Evolutionary conservation across 2,888 invertebrate genomes (phyloP).

Genomic region (Geotrupes spiniger): DNA sequence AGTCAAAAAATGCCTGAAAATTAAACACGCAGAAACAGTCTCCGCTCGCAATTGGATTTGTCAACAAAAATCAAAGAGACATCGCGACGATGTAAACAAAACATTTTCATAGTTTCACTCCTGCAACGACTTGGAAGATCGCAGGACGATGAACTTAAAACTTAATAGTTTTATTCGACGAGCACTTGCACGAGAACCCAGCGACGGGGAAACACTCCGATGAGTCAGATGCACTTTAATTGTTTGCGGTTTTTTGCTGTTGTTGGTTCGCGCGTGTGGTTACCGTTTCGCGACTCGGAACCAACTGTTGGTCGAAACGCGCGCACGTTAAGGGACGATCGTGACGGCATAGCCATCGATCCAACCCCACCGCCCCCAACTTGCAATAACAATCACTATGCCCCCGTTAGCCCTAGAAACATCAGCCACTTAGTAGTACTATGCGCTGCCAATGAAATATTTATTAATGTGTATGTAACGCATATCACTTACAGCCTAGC

Average conservation of each 20-base stretch:
- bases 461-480: too few relatives aligned
- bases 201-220: background rate
- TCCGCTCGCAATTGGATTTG: too few relatives aligned
- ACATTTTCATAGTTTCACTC: too few relatives aligned
- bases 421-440: too few relatives aligned
- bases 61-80: too few relatives aligned
- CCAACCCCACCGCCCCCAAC: slow-evolving; percentile 19
- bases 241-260: background rate
- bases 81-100: too few relatives aligned
- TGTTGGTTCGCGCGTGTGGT: slow-evolving; percentile 24
- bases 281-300: slow-evolving; percentile 40
- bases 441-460: slow-evolving; percentile 3
- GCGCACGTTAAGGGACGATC: slow-evolving; percentile 33
- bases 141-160: background rate
- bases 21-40: too few relatives aligned
- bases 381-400: slow-evolving; percentile 20
- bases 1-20: too few relatives aligned
- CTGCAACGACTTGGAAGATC: too few relatives aligned
- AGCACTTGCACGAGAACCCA: too few relatives aligned
- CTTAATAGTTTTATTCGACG: background rate
- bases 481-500: too few relatives aligned
- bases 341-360: slow-evolving; percentile 33
- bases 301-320: slow-evolving; percentile 49
- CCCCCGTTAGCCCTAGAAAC: slow-evolving; percentile 1
- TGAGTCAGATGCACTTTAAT: background rate